A percentile compares a stretch with the other conserved stretches of the same genome.
phyloP scores from a whole-genome alignment of 35 echinoderm and acorn worm species.

The Anneissia japonica region DNA sequence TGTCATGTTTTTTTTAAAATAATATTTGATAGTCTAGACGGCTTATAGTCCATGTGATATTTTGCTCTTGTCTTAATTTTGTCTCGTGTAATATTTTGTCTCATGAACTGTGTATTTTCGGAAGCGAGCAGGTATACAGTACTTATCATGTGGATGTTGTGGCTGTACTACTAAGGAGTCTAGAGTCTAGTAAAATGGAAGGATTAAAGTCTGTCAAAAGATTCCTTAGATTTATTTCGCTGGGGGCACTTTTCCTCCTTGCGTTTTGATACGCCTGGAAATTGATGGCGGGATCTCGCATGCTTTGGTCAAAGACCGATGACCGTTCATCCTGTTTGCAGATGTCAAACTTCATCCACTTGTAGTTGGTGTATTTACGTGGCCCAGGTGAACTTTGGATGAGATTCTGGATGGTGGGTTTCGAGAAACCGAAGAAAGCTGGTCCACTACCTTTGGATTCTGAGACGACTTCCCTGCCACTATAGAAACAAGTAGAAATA shows the following conservation, averaged over 20 bases:
- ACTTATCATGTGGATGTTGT: no score
- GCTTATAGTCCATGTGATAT: no score
- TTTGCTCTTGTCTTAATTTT: no score
- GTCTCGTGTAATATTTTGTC: no score
- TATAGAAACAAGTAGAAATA: conserved; percentile 6
- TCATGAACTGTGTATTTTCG: no score
- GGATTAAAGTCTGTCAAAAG: neutral
- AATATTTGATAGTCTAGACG: no score
- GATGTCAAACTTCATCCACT: conserved; percentile 80
- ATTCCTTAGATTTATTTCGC: neutral
- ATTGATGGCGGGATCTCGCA: conserved; percentile 41
- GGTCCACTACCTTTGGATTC: conserved; percentile 31
- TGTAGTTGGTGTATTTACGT: conserved; percentile 53
- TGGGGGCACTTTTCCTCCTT: neutral
- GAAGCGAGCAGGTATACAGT: no score
- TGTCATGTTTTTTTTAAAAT: no score
- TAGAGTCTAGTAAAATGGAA: neutral
- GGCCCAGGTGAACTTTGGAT: conserved; percentile 69
- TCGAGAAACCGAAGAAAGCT: conserved; percentile 88
- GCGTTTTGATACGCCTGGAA: conserved; percentile 33
- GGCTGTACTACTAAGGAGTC: neutral
- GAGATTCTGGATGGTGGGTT: conserved; percentile 91
- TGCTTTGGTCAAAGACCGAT: conserved; percentile 34
- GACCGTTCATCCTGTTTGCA: conserved; percentile 53
- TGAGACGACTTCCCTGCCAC: conserved; percentile 34